Conservation (phyloP, 1,140 invertebrate genomes). For the Musca domestica region DNA sequence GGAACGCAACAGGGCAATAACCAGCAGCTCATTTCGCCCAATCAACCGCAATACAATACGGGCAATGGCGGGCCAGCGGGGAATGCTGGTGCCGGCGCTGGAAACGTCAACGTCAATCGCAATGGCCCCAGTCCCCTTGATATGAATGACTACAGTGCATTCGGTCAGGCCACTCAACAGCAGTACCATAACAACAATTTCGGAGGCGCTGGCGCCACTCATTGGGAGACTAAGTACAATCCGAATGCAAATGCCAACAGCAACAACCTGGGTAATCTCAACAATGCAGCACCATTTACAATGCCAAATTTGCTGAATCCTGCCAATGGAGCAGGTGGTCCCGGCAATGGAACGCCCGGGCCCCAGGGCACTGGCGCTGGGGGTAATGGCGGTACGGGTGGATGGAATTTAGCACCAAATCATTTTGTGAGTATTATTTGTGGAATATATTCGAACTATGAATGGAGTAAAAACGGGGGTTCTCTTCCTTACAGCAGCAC, state of each 20-base stretch:
- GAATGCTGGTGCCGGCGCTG: constrained; percentile 18
- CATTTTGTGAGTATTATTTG: constrained; percentile 35
- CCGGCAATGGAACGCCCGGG: constrained; percentile 9
- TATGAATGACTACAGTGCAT: constrained; percentile 38
- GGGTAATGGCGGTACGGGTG: constrained; percentile 17
- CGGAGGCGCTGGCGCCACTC: constrained; percentile 30
- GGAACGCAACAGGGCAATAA: constrained; percentile 31
- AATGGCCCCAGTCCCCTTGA: constrained; percentile 34
- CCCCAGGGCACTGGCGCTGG: neutral
- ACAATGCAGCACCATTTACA: constrained; percentile 38
- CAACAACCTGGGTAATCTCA: constrained; percentile 47
- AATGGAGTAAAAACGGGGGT: neutral
- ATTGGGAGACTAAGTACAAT: constrained; percentile 46
- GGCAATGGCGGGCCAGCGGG: constrained; percentile 1
- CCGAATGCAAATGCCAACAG: constrained; percentile 30
- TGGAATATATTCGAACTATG: neutral
- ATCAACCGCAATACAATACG: constrained; percentile 24
- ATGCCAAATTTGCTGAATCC: constrained; percentile 46
- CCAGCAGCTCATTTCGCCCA: constrained; percentile 35
- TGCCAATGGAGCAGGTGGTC: constrained; percentile 26
- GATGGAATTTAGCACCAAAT: constrained; percentile 47
- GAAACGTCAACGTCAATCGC: neutral
- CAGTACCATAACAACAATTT: constrained; percentile 37
- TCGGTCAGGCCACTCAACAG: constrained; percentile 23
- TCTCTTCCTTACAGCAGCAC: constrained; percentile 21